Percentiles rank a stretch among this genome's conserved stretches.
These are phyloP conservation scores for Chaetodon trifasciatus DNA, from an alignment of 2,797 vertebrate species.

Conservation along the genomic window DNA sequence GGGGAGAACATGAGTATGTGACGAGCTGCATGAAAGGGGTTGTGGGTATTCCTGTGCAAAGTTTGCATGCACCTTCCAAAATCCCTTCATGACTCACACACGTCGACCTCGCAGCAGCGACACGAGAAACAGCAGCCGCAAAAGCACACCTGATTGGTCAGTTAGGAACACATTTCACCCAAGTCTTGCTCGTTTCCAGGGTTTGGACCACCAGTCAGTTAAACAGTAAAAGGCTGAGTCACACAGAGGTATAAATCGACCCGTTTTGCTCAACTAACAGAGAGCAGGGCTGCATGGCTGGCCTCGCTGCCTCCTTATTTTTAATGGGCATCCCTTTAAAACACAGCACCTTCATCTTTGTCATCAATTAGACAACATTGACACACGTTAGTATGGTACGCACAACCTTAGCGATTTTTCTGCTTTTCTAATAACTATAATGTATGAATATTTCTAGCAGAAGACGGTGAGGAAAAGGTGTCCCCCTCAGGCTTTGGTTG, in stretches of 20 bases:
- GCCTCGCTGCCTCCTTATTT: slow-evolving; percentile 55
- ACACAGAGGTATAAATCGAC: slow-evolving; percentile 82
- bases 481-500: slow-evolving; percentile 25
- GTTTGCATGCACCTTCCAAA: slow-evolving; percentile 74
- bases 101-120: slow-evolving; percentile 38
- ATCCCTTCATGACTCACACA: slow-evolving; percentile 52
- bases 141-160: slow-evolving; percentile 42
- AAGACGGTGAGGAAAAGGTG: neutral
- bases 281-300: slow-evolving; percentile 80
- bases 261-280: slow-evolving; percentile 77
- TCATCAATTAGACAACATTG: neutral
- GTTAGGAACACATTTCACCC: slow-evolving; percentile 12
- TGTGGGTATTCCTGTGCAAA: slow-evolving; percentile 76
- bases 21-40: slow-evolving; percentile 76
- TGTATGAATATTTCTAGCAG: neutral
- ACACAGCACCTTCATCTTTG: slow-evolving; percentile 13
- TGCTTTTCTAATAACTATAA: neutral
- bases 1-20: slow-evolving; percentile 52
- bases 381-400: slow-evolving; percentile 6
- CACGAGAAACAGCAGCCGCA: slow-evolving; percentile 18
- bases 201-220: slow-evolving; percentile 20
- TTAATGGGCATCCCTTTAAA: slow-evolving; percentile 31
- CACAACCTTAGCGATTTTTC: neutral
- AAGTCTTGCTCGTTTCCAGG: slow-evolving; percentile 44
- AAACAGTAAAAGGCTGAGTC: slow-evolving; percentile 33